Evolutionary conservation across 2,113 vertebrate genomes (phyloP).

Genomic region (Diadophis punctatus): DNA sequence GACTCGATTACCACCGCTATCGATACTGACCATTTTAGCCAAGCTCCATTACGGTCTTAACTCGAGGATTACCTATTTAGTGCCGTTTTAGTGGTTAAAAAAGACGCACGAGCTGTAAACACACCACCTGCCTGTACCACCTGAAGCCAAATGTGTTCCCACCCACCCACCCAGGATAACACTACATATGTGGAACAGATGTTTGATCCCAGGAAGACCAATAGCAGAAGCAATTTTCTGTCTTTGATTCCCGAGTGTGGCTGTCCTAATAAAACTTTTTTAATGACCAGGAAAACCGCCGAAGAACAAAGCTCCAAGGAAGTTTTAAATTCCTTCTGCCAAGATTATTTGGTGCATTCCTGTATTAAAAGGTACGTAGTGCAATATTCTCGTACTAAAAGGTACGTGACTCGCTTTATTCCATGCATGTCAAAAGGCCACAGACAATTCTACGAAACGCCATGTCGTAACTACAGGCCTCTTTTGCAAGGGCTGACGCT

Average conservation of each 20-base stretch:
- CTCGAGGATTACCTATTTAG: background rate
- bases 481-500: background rate
- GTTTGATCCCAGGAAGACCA: background rate
- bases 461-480: background rate
- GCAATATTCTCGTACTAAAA: background rate
- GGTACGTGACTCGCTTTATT: rapidly evolving
- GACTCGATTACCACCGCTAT: background rate
- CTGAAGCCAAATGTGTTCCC: background rate
- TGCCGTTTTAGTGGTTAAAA: background rate
- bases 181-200: background rate
- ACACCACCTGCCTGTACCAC: background rate
- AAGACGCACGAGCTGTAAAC: background rate
- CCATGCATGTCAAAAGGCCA: background rate
- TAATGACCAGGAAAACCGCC: background rate
- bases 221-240: background rate
- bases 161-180: background rate
- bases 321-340: background rate
- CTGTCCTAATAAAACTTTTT: background rate
- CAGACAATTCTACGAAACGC: background rate
- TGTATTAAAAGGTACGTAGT: background rate
- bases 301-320: background rate
- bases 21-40: background rate
- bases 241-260: background rate
- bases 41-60: background rate
- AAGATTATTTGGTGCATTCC: background rate